Conservation (phyloP, 2,113 vertebrate species). For the Cheirogaleus medius region DNA sequence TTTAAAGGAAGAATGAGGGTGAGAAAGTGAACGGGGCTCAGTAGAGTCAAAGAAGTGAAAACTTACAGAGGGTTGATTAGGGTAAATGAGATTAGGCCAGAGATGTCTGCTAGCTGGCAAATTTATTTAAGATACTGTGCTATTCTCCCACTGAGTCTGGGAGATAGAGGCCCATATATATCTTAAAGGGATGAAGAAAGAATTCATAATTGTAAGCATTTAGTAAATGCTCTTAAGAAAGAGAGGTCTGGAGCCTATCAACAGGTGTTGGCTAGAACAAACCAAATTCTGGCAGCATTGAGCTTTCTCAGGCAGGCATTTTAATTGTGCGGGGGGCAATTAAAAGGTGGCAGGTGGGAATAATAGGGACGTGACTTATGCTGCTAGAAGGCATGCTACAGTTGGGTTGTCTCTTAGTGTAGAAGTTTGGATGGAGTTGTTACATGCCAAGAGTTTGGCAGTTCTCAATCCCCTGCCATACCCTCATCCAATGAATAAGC, state of each 20-base stretch:
- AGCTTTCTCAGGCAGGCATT: neutral
- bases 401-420: neutral
- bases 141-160: neutral
- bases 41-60: neutral
- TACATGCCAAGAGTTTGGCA: neutral
- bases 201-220: neutral
- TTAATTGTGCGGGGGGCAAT: neutral
- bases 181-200: neutral
- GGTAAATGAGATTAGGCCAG: neutral
- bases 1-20: too few relatives aligned
- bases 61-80: neutral
- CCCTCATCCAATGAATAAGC: neutral
- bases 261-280: neutral
- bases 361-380: neutral
- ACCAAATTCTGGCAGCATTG: neutral
- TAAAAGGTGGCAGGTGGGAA: neutral
- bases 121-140: too few relatives aligned
- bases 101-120: neutral
- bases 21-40: neutral
- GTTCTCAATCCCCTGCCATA: neutral
- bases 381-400: neutral
- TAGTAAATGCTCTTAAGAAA: neutral
- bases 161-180: neutral
- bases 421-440: neutral
- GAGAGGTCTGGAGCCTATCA: neutral